Conservation (phyloP, 1,140 invertebrate genomes). For the Antheraea mylitta region DNA sequence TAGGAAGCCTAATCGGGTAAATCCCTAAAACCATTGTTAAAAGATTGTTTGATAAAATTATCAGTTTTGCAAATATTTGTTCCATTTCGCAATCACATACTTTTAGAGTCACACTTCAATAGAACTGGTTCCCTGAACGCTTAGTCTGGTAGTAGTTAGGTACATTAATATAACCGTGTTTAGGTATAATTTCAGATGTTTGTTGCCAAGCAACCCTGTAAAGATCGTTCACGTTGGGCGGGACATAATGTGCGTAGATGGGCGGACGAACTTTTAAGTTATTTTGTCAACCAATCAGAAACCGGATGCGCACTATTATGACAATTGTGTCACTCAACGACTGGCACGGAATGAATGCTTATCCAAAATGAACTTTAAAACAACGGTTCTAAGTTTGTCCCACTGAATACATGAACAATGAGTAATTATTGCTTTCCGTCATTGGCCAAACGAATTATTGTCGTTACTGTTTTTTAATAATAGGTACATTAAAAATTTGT, state of each 20-base stretch:
- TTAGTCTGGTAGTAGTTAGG: too few relatives aligned
- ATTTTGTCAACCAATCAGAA: conserved; percentile 46
- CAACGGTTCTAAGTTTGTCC: conserved; percentile 9
- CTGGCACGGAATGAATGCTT: conserved; percentile 34
- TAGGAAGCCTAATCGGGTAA: too few relatives aligned
- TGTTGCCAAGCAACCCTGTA: conserved; percentile 48
- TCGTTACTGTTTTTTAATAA: not conserved
- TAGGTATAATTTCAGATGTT: conserved; percentile 14
- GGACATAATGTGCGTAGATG: conserved; percentile 20
- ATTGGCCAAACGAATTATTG: conserved; percentile 29
- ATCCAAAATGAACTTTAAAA: conserved; percentile 22
- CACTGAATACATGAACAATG: not conserved
- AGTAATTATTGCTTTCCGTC: conserved; percentile 26
- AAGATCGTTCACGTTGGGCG: conserved; percentile 18
- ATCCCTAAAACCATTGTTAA: too few relatives aligned
- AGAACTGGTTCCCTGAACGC: too few relatives aligned
- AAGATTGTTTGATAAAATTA: too few relatives aligned
- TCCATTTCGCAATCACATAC: too few relatives aligned
- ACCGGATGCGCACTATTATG: conserved; percentile 58
- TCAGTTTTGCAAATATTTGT: too few relatives aligned
- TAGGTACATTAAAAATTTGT: too few relatives aligned
- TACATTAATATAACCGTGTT: not conserved
- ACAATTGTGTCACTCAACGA: conserved; percentile 49
- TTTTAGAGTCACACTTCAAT: too few relatives aligned
- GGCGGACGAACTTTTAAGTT: conserved; percentile 25